Evolutionary conservation across 2,797 vertebrate species (phyloP).

Genomic region (Aeoliscus strigatus): DNA sequence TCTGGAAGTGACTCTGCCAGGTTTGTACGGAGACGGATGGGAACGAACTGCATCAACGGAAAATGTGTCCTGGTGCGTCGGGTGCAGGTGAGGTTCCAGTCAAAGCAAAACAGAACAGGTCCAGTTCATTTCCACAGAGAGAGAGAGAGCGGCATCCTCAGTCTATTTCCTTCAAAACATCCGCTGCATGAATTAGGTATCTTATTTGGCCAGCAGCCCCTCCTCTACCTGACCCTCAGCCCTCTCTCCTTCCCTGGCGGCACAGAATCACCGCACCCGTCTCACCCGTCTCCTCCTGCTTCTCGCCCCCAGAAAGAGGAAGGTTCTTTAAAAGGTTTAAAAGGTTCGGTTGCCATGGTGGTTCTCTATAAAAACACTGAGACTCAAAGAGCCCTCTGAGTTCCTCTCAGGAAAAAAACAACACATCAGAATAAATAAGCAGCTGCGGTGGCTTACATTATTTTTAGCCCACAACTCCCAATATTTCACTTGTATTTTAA

Average conservation of each 20-base stretch:
- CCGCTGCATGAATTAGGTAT: conserved; percentile 75
- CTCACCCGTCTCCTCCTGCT: conserved; percentile 29
- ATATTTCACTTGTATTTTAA: too few species aligned
- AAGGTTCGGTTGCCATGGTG: conserved; percentile 44
- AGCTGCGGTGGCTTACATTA: conserved; percentile 16
- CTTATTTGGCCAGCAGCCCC: conserved; percentile 65
- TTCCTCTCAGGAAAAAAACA: conserved; percentile 30
- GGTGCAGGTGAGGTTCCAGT: conserved; percentile 58
- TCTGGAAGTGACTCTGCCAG: conserved; percentile 17
- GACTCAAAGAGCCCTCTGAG: conserved; percentile 59
- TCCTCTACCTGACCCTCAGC: conserved; percentile 16
- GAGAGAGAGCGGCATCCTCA: conserved; percentile 63
- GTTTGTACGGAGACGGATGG: conserved; percentile 39
- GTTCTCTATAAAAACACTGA: conserved; percentile 41
- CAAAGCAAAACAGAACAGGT: conserved; percentile 51
- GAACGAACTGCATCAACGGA: conserved; percentile 52
- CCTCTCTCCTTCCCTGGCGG: conserved; percentile 10
- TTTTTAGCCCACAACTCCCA: too few species aligned
- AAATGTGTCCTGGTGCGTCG: conserved; percentile 51
- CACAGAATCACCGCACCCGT: conserved; percentile 16
- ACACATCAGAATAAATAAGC: conserved; percentile 55
- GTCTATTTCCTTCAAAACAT: conserved; percentile 81
- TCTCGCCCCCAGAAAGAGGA: conserved; percentile 41
- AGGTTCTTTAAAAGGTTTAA: conserved; percentile 45
- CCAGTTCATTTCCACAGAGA: conserved; percentile 48